Base-by-base conservation (phyloP, 1,140 invertebrate species). In the Trichomalopsis sarcophagae region DNA sequence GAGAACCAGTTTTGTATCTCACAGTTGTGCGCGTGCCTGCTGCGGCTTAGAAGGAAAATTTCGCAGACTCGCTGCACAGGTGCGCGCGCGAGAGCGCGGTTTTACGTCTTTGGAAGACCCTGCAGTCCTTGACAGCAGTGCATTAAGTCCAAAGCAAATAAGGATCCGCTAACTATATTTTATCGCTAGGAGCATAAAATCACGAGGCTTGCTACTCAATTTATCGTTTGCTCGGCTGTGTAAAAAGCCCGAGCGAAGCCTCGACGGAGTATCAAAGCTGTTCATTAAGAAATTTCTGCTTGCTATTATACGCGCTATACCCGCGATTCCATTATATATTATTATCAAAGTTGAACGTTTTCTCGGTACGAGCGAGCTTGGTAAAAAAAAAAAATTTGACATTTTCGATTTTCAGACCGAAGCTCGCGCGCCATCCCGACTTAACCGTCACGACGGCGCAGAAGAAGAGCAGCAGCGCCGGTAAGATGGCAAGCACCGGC, bases 401-500 rank as follows among this genome's bases (percentile, higher is more conserved):
- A 17, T 44, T 44, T 44, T 44, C 9, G 1, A 14, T 17, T 62
- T 44, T 2, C 73, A 75, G 73, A 21, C 21, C 23, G 40, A 33
- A 55, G 14, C 44, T 27, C 2, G 62, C 40, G 40, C 40, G 40
- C 40, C 40, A 44, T 55, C 50, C 50, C 4, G 11, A 55, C 27
- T 27, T 11, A 81, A 27, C 50, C n/a, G 80, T 71, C 78, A 84
- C 17, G n/a, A 82, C 33, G 84, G 73, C 80, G 81, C 84, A 85
- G 17, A 80, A 82, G 33, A 84, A 82, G 55, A 44, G 50, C 47
- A 23, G 75, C n/a, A 82, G 62, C 30, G 13, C 21, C 30, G 33
- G 73, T 13, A 93, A 93, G 90, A 96, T 96, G 95, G 95, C 95
- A 75, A 94, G 94, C 88, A 95, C 94, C 55, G 95, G 96, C 88